Evolutionary conservation across 2,888 invertebrate genomes (phyloP).

Genomic region (Philonicus albiceps): DNA sequence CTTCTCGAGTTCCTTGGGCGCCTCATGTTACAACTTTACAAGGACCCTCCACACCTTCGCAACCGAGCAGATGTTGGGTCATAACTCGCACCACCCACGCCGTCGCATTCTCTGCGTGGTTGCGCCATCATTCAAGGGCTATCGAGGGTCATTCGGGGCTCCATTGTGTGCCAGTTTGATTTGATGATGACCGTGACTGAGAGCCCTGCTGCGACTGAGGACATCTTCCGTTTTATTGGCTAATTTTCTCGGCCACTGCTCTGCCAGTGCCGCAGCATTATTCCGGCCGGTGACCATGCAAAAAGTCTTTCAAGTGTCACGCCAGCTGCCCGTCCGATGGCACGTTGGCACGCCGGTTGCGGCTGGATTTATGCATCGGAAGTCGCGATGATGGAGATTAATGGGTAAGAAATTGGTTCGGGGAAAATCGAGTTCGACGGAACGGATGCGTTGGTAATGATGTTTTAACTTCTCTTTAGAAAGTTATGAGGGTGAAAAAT

Average conservation of each 20-base stretch:
- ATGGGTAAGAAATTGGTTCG: not conserved
- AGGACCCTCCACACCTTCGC: slow-evolving; percentile 6
- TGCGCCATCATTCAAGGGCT: not conserved
- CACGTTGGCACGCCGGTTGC: not conserved
- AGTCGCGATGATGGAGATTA: slow-evolving; percentile 1
- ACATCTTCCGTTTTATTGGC: slow-evolving; percentile 22
- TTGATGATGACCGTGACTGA: not conserved
- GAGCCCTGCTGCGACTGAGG: not conserved
- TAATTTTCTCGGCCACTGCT: not conserved
- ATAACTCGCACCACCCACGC: slow-evolving; percentile 33
- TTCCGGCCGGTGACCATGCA: not conserved
- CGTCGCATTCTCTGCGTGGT: not conserved
- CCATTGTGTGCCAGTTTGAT: slow-evolving; percentile 4
- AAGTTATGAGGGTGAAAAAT: not conserved
- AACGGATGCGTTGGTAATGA: not conserved
- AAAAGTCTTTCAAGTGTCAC: slow-evolving; percentile 17
- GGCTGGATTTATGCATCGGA: not conserved
- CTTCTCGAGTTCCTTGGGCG: not conserved
- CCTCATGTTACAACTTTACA: not conserved
- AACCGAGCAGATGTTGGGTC: slow-evolving; percentile 11
- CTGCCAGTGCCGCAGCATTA: not conserved
- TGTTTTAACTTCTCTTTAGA: not conserved
- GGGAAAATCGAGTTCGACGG: not conserved
- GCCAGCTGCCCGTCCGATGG: not conserved
- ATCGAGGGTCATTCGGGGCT: not conserved